Percentiles rank a stretch among this genome's conserved stretches.
phyloP scores from a whole-genome alignment of 2,797 vertebrate genomes.

The Hybognathus amarus region DNA sequence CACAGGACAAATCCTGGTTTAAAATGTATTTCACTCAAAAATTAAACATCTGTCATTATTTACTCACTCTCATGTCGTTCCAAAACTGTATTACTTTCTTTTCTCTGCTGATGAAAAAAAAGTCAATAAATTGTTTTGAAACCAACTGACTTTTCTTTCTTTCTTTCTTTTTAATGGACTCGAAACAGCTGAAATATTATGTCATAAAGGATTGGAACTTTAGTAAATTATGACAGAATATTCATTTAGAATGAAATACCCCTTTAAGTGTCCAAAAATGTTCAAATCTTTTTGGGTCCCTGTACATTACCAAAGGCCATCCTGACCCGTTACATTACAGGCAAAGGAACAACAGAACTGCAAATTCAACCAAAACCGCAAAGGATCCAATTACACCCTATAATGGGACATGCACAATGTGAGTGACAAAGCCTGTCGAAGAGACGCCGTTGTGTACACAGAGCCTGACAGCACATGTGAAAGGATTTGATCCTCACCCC shows the following conservation, averaged over 20 bases:
- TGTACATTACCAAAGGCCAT: constrained; percentile 14
- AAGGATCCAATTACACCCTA: constrained; percentile 19
- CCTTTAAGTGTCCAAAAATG: neutral
- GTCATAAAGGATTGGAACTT: neutral
- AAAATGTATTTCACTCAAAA: neutral
- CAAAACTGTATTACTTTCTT: constrained; percentile 1
- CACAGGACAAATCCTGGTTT: neutral
- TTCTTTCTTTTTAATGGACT: neutral
- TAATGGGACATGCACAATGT: constrained; percentile 30
- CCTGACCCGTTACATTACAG: neutral
- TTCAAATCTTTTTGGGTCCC: constrained; percentile 1
- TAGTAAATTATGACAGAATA: neutral
- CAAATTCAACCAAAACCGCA: constrained; percentile 23
- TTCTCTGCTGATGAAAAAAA: neutral
- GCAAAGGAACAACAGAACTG: constrained; percentile 27
- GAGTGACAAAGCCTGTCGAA: constrained; percentile 32
- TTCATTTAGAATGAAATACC: neutral
- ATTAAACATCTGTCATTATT: constrained; percentile 1
- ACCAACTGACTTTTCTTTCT: neutral
- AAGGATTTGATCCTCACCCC: constrained; percentile 7
- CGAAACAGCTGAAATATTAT: neutral
- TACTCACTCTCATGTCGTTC: neutral
- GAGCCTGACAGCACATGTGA: constrained; percentile 23
- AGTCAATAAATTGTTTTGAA: neutral
- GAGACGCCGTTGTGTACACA: constrained; percentile 24